A percentile compares a stretch with the other conserved stretches of the same genome.
phyloP scores from a whole-genome alignment of 2,888 invertebrate species.

The Myopa testacea region DNA sequence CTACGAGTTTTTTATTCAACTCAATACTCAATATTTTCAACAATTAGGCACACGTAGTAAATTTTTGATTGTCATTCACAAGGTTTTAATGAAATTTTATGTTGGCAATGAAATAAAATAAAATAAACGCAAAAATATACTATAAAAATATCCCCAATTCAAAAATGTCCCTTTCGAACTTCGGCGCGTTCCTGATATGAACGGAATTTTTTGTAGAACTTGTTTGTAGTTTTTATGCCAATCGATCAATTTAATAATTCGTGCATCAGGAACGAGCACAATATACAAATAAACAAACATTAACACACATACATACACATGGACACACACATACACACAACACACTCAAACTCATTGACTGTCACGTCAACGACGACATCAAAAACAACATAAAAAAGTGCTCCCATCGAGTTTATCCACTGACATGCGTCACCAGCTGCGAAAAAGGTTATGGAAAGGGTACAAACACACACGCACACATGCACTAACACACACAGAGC shows the following conservation, averaged over 20 bases:
- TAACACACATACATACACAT: neutral
- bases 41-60: too few species aligned
- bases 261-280: slow-evolving; percentile 19
- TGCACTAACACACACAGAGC: neutral
- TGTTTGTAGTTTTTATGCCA: slow-evolving; percentile 7
- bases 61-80: too few species aligned
- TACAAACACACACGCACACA: neutral
- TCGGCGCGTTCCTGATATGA: too few species aligned
- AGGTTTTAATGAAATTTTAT: too few species aligned
- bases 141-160: too few species aligned
- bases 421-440: slow-evolving; percentile 12
- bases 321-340: slow-evolving; percentile 6
- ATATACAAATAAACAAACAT: neutral
- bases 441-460: neutral
- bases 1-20: too few species aligned
- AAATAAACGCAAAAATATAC: too few species aligned
- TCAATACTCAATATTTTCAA: too few species aligned
- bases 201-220: neutral
- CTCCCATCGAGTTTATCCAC: neutral
- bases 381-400: neutral
- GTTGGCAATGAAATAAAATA: too few species aligned
- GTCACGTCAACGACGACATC: slow-evolving; percentile 7
- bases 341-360: neutral
- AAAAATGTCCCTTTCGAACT: too few species aligned
- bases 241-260: slow-evolving; percentile 44